Evolutionary conservation across 2,888 invertebrate genomes (phyloP).

Genomic region (Eupithecia pulchellata): DNA sequence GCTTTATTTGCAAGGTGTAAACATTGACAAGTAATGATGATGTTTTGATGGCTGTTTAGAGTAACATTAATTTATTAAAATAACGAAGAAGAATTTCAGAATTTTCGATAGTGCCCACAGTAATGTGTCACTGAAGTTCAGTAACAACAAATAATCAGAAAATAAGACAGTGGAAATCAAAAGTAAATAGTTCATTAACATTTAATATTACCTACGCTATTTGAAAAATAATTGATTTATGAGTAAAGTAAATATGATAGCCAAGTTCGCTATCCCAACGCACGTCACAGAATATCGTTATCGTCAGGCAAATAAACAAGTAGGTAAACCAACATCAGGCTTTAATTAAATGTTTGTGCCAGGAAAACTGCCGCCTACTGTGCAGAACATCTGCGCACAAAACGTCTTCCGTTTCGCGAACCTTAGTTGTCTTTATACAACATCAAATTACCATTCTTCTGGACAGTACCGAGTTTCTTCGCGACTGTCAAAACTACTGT

Average conservation of each 20-base stretch:
- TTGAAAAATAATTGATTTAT: neutral
- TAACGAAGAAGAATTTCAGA: neutral
- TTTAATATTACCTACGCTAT: no score
- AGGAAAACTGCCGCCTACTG: constrained; percentile 16
- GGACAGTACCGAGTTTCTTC: constrained; percentile 1
- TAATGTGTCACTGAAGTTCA: neutral
- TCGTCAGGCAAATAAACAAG: neutral
- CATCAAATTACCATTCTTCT: constrained; percentile 64
- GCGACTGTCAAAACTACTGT: constrained; percentile 8
- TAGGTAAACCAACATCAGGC: neutral
- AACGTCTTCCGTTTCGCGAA: constrained; percentile 54
- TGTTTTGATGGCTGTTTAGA: neutral
- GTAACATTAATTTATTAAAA: no score
- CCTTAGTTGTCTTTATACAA: constrained; percentile 59
- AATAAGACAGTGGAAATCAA: neutral
- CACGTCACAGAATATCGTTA: neutral
- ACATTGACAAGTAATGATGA: no score
- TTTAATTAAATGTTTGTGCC: constrained; percentile 11
- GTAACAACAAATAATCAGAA: neutral
- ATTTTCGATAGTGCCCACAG: no score
- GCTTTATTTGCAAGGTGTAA: neutral
- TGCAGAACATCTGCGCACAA: constrained; percentile 52
- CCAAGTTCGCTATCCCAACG: neutral
- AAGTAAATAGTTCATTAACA: no score
- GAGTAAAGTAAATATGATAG: neutral